A percentile compares a stretch with the other conserved stretches of the same genome.
phyloP scores from a whole-genome alignment of 1,140 invertebrate genomes.

The Grapholita molesta region DNA sequence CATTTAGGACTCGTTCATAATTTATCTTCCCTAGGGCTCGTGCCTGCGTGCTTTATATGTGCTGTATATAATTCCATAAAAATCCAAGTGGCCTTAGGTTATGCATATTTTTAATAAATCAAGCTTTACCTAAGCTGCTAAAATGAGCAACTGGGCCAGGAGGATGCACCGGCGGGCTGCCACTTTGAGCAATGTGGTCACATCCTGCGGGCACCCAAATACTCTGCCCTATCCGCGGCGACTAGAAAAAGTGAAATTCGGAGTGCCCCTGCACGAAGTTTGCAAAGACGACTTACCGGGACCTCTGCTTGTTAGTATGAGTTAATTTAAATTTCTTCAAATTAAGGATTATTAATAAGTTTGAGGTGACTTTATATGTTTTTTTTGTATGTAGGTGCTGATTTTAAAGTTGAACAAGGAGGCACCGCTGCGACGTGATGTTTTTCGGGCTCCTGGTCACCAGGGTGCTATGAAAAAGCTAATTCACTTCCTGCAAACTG shows the following conservation, averaged over 20 bases:
- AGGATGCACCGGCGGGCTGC: slow-evolving; percentile 93
- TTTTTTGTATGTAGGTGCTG: slow-evolving; percentile 83
- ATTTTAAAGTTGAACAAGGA: slow-evolving; percentile 97
- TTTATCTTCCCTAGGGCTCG: slow-evolving; percentile 3
- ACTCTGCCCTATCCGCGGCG: slow-evolving; percentile 87
- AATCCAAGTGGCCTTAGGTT: not conserved
- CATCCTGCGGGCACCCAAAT: slow-evolving; percentile 89
- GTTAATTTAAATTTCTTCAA: not conserved
- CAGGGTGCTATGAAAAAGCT: slow-evolving; percentile 97
- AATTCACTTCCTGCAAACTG: slow-evolving; percentile 96
- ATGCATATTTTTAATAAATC: slow-evolving; percentile 17
- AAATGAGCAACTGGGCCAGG: slow-evolving; percentile 94
- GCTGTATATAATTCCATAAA: not conserved
- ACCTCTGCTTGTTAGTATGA: slow-evolving; percentile 87
- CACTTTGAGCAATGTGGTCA: slow-evolving; percentile 92
- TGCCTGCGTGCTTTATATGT: not conserved
- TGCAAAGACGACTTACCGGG: slow-evolving; percentile 96
- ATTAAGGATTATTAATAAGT: not conserved
- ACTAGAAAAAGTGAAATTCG: slow-evolving; percentile 96
- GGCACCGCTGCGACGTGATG: slow-evolving; percentile 94
- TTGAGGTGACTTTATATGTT: slow-evolving; percentile 21
- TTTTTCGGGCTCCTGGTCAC: slow-evolving; percentile 96
- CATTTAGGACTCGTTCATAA: not conserved
- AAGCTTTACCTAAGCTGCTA: slow-evolving; percentile 23
- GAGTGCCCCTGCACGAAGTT: slow-evolving; percentile 91